These are phyloP conservation scores for Selenia dentaria DNA, from an alignment of 2,888 invertebrate genomes.

Conservation along the genomic window DNA sequence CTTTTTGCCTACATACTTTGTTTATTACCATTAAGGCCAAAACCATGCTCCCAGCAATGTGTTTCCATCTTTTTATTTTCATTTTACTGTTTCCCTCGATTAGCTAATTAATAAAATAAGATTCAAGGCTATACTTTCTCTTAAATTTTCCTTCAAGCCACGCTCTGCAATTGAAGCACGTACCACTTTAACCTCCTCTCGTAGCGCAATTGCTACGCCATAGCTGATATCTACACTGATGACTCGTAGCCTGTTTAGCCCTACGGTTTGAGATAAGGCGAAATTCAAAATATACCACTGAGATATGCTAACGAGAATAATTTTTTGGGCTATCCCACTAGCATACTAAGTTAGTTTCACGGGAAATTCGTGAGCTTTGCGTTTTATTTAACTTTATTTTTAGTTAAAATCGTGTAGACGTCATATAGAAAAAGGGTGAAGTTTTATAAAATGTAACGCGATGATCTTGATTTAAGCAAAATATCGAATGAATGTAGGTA, in stretches of 20 bases:
- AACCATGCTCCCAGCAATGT: no score
- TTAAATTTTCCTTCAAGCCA: slow-evolving; percentile 22
- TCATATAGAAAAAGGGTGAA: no score
- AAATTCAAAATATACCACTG: slow-evolving; percentile 56
- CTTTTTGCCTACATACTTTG: no score
- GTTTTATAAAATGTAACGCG: no score
- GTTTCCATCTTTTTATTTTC: no score
- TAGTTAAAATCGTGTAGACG: slow-evolving; percentile 2
- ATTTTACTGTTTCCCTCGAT: no score
- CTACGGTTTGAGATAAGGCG: slow-evolving; percentile 60
- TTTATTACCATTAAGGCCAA: no score
- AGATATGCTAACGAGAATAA: slow-evolving; percentile 74
- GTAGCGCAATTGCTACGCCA: slow-evolving; percentile 50
- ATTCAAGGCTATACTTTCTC: neutral
- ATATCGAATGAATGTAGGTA: no score
- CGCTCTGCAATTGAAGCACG: slow-evolving; percentile 51
- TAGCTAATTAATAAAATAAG: no score
- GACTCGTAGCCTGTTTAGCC: slow-evolving; percentile 54
- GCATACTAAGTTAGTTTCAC: slow-evolving; percentile 50
- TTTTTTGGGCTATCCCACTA: slow-evolving; percentile 53
- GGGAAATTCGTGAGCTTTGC: slow-evolving; percentile 12
- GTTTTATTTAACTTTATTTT: slow-evolving; percentile 31
- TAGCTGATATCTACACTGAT: slow-evolving; percentile 49
- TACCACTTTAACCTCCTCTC: slow-evolving; percentile 54
- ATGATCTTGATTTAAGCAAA: no score